Evolutionary conservation across 1,140 invertebrate genomes (phyloP), one percentile per base, ranked within the genome.

Genomic region (Anastrepha ludens): DNA sequence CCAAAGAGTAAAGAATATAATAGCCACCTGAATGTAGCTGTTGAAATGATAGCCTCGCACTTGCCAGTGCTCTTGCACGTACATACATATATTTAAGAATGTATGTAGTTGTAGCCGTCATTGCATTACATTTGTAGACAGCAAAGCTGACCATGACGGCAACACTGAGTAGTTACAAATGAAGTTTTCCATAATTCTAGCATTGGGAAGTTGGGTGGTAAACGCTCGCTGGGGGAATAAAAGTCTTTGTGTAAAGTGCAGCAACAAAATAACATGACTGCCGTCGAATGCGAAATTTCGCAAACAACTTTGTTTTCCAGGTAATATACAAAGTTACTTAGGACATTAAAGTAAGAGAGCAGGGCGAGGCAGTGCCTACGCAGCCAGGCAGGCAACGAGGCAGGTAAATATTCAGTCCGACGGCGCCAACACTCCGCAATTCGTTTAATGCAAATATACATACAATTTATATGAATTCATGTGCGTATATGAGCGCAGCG

Each of bases 21-120:
- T 70, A 20, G 7, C 74, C 74, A 81, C 17, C 47, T 81, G 74
- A 81, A 55, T 81, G 74, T 81, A 81, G 74, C 47, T 55, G 74
- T 81, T 81, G 47, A 81, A 81, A 55, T 81, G 74, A 81, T 55
- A 81, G 8, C 47, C 74, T 81, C 47, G n/a, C 47, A 4, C 74
- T 81, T 29, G 47, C 17, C 11, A 55, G 8, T 17, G 70, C 41
- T 4, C 4, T 6, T 29, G 29, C 29, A 29, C 29, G 60, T 15
- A n/a, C 60, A 62, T 62, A 55, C 11, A 55, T 11, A 55, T 55
- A 55, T 9, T 8, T 55, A 55, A 8, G 50, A 8, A 55, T 55
- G 50, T 55, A 55, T 55, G 50, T 2, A 8, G 9, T 67, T 67
- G 64, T 67, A 29, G 41, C 44, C 0, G 67, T 15, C 41, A 74